phyloP scores from a whole-genome alignment of 2,888 invertebrate genomes.

The Watsonalla cultraria region DNA sequence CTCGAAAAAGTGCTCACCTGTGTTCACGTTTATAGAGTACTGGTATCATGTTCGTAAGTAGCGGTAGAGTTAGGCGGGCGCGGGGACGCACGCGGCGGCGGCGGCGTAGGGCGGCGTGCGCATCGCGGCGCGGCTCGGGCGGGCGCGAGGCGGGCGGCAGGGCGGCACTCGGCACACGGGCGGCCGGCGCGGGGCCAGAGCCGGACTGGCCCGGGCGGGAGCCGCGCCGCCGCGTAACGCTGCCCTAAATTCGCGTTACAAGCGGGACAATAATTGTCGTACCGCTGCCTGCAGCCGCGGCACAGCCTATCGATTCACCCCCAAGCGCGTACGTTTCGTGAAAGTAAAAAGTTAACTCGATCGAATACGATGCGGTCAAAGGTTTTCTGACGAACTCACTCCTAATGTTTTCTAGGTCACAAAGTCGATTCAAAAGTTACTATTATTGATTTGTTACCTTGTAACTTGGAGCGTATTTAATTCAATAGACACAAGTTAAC shows the following conservation, averaged over 20 bases:
- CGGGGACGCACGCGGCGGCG: constrained; percentile 13
- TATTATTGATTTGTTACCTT: constrained; percentile 50
- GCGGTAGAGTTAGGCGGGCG: constrained; percentile 26
- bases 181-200: constrained; percentile 21
- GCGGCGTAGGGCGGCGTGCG: constrained; percentile 9
- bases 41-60: constrained; percentile 42
- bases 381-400: constrained; percentile 53
- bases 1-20: constrained; percentile 48
- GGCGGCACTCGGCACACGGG: constrained; percentile 19
- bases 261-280: constrained; percentile 67
- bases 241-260: constrained; percentile 72
- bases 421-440: constrained; percentile 52
- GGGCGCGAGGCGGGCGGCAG: constrained; percentile 13
- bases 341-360: constrained; percentile 73
- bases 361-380: constrained; percentile 68
- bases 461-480: constrained; percentile 19
- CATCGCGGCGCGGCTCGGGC: constrained; percentile 14
- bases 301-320: constrained; percentile 64
- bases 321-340: constrained; percentile 53
- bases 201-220: constrained; percentile 16
- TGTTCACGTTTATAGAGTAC: constrained; percentile 48
- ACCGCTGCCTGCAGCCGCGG: constrained; percentile 65
- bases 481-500: constrained; percentile 11
- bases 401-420: constrained; percentile 60
- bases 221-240: constrained; percentile 49